Conservation (phyloP, 2,888 invertebrate species). For the Antheraea yamamai region DNA sequence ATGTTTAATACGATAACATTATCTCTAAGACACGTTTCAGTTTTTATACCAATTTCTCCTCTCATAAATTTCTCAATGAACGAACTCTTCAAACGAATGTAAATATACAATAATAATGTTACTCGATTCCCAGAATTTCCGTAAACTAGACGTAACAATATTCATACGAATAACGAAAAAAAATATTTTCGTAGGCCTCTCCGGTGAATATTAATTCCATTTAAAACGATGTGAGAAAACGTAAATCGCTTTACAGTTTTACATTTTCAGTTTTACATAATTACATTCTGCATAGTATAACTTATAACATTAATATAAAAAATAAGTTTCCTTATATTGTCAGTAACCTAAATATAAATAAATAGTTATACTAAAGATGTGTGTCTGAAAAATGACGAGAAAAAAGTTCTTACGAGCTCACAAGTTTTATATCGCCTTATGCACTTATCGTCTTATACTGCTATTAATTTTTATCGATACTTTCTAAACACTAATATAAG, state of each 20-base stretch:
- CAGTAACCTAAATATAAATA: constrained; percentile 29
- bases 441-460: no score
- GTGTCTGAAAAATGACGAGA: no score
- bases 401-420: no score
- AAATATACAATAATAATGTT: background rate
- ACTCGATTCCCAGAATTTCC: background rate
- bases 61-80: background rate
- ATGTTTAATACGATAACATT: background rate
- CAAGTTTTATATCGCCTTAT: no score
- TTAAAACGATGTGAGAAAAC: background rate
- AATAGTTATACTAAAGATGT: background rate
- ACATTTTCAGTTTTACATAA: background rate
- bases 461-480: no score
- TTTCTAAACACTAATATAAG: no score
- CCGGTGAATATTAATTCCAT: background rate
- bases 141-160: background rate
- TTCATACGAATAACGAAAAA: background rate
- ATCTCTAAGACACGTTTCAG: background rate
- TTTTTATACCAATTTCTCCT: background rate
- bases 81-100: background rate
- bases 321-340: constrained; percentile 35
- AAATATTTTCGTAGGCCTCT: background rate
- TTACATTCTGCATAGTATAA: background rate
- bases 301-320: background rate
- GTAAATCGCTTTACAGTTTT: background rate